These are phyloP conservation scores for Rhizoglyphus robini DNA, from an alignment of 1,140 invertebrate species.

Conservation along the genomic window DNA sequence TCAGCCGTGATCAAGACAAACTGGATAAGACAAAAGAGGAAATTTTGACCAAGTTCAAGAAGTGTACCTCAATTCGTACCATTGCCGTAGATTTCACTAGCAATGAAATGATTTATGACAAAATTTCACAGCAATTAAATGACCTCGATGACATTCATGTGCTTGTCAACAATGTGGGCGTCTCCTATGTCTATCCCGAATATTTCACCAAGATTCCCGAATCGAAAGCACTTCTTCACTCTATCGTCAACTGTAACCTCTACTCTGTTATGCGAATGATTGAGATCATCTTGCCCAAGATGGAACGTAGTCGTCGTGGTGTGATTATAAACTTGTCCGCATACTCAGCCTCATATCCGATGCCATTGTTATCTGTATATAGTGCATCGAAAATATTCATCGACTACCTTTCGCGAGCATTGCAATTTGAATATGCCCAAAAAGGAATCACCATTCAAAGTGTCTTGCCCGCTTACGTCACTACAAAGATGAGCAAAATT, in stretches of 20 bases:
- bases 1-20: slow-evolving; percentile 65
- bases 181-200: slow-evolving; percentile 23
- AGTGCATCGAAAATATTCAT: slow-evolving; percentile 78
- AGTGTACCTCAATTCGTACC: slow-evolving; percentile 13
- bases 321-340: slow-evolving; percentile 87
- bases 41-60: slow-evolving; percentile 38
- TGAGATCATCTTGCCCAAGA: slow-evolving; percentile 64
- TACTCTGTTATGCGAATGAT: slow-evolving; percentile 48
- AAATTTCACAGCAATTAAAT: slow-evolving; percentile 9
- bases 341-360: slow-evolving; percentile 57
- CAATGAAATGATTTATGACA: slow-evolving; percentile 20
- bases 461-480: slow-evolving; percentile 71
- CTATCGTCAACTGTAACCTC: slow-evolving; percentile 23
- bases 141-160: slow-evolving; percentile 20
- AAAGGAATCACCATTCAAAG: slow-evolving; percentile 62
- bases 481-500: slow-evolving; percentile 83
- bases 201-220: slow-evolving; percentile 24
- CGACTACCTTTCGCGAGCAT: slow-evolving; percentile 62
- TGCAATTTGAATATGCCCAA: slow-evolving; percentile 59
- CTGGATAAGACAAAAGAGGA: slow-evolving; percentile 53
- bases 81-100: slow-evolving; percentile 21
- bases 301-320: slow-evolving; percentile 68
- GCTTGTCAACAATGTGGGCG: slow-evolving; percentile 24
- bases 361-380: slow-evolving; percentile 71
- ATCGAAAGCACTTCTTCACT: slow-evolving; percentile 24